Base-by-base conservation (phyloP, 1,140 invertebrate species). In the Trialeurodes vaporariorum region DNA sequence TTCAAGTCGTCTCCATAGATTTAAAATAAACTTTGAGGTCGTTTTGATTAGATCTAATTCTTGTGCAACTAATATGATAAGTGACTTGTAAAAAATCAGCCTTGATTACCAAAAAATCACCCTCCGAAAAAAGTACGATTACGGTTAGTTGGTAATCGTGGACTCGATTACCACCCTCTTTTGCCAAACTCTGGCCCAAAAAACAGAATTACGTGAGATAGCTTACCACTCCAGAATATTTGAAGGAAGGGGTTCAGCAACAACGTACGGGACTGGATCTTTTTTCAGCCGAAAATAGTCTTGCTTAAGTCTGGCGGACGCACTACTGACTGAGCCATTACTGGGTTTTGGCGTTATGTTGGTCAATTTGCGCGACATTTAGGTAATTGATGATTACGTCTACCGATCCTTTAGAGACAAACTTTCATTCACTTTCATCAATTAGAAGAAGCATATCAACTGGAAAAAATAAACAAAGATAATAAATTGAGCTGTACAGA, bases 191-290 rank as follows among this genome's bases (percentile, higher is more conserved):
- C n/a, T n/a, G n/a, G n/a, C n/a, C n/a, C n/a, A n/a, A n/a, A n/a
- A n/a, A n/a, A n/a, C n/a, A n/a, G n/a, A n/a, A n/a, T n/a, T n/a
- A n/a, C n/a, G n/a, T n/a, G n/a, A n/a, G n/a, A 61, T 27, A 25
- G 72, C 71, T 77, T 84, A 91, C 95, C 97, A 99, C 85, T 98
- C 94, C 63, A 98, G 80, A 72, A 98, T 97, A 79, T 99, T 98
- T 1, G 90, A 87, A 27, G 92, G 91, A 61, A 97, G 81, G 67
- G 97, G 97, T 77, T 94, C 92, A n/a, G 94, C 94, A 65, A 86
- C 85, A 26, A 97, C 90, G 80, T 94, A 97, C 27, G 96, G 96
- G 68, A 98, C 88, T 23, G 97, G 96, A 80, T 99, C 97, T 73
- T 89, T 90, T 78, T 96, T 94, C 2, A 98, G 82, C 25, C 95